Percentiles rank a stretch among this genome's conserved stretches.
These are phyloP conservation scores for Nasonia giraulti DNA, from an alignment of 1,140 invertebrate species.

Conservation along the genomic window DNA sequence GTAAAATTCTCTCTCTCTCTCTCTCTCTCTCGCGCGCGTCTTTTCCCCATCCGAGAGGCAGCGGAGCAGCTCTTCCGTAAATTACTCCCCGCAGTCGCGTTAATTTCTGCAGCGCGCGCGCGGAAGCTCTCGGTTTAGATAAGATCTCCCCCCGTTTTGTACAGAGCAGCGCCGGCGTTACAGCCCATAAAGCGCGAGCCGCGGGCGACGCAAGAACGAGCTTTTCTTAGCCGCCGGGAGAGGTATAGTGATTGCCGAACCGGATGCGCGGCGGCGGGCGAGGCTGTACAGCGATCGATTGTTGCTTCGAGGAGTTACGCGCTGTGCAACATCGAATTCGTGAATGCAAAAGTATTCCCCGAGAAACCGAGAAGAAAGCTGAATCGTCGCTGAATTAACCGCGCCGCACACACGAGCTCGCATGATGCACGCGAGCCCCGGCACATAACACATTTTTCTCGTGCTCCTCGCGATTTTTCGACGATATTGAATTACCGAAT, in stretches of 20 bases:
- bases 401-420: background rate
- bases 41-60: background rate
- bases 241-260: too few relatives aligned
- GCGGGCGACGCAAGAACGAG: background rate
- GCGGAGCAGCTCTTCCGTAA: constrained; percentile 1
- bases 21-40: background rate
- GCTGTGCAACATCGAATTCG: background rate
- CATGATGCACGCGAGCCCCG: background rate
- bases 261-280: too few relatives aligned
- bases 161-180: constrained; percentile 52
- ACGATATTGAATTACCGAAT: constrained; percentile 49
- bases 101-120: constrained; percentile 46
- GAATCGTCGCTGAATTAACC: background rate
- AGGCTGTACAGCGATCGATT: too few relatives aligned
- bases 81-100: constrained; percentile 21
- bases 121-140: constrained; percentile 72
- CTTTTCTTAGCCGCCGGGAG: background rate
- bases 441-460: background rate
- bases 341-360: background rate
- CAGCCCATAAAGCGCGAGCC: constrained; percentile 65
- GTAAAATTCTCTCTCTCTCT: constrained; percentile 11
- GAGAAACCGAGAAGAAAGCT: too few relatives aligned
- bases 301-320: too few relatives aligned
- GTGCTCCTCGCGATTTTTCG: background rate
- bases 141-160: constrained; percentile 65